A percentile compares a stretch with the other conserved stretches of the same genome.
These are phyloP conservation scores for Amblyjoppa proteus DNA, from an alignment of 2,888 invertebrate genomes.

Conservation along the genomic window DNA sequence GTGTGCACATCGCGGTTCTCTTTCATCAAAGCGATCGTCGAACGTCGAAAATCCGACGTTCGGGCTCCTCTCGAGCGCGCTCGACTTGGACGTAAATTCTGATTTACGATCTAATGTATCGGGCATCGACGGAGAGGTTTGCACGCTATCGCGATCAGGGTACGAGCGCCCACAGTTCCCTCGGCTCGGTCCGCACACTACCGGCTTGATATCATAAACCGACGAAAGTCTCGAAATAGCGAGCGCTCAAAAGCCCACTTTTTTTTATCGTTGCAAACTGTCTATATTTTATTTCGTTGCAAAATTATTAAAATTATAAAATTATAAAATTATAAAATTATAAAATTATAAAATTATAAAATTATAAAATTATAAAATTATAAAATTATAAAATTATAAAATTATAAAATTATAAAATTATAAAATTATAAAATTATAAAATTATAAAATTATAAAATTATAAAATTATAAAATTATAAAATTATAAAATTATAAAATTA, in stretches of 20 bases:
- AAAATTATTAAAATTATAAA: too few relatives aligned
- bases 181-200: not conserved
- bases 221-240: not conserved
- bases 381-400: too few relatives aligned
- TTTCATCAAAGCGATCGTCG: constrained; percentile 7
- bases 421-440: not conserved
- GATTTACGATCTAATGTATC: constrained; percentile 58
- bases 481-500: too few relatives aligned
- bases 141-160: not conserved
- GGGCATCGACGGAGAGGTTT: constrained; percentile 10
- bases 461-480: too few relatives aligned
- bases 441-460: too few relatives aligned
- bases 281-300: not conserved
- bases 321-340: not conserved
- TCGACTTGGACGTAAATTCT: constrained; percentile 49
- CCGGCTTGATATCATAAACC: not conserved
- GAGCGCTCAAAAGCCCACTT: not conserved
- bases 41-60: constrained; percentile 46
- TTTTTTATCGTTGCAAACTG: not conserved
- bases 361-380: too few relatives aligned
- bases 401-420: not conserved
- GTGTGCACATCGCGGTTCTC: not conserved
- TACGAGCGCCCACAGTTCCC: not conserved
- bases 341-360: not conserved
- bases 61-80: constrained; percentile 5